Conservation (phyloP, 1,140 invertebrate genomes). For the Atta cephalotes region DNA sequence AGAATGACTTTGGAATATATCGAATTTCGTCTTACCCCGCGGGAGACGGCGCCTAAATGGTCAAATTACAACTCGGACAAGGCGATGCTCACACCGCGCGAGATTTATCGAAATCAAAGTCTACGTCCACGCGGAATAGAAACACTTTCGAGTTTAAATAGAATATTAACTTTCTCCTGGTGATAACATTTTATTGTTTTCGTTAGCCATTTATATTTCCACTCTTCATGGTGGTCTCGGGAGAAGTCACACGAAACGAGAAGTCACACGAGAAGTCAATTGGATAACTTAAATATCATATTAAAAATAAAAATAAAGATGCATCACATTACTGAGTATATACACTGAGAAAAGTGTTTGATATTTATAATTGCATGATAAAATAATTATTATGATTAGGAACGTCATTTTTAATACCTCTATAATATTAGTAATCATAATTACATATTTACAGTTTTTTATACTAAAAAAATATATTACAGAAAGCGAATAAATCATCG, state of each 20-base stretch:
- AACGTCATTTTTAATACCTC: no score
- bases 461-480: no score
- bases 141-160: neutral
- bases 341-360: no score
- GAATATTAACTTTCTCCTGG: conserved; percentile 58
- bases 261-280: neutral
- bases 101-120: conserved; percentile 23
- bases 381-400: no score
- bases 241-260: no score
- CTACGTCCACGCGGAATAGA: conserved; percentile 14
- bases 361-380: no score
- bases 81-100: conserved; percentile 30
- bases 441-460: no score
- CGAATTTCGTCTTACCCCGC: conserved; percentile 79
- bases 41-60: conserved; percentile 79
- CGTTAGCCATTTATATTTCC: conserved; percentile 4
- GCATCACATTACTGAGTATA: neutral
- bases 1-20: conserved; percentile 83
- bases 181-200: conserved; percentile 41
- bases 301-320: neutral
- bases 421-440: no score
- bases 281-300: neutral
- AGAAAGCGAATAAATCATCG: no score
- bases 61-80: conserved; percentile 80
- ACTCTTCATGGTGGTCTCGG: neutral